Base-by-base conservation (phyloP, 2,888 invertebrate species). In the Lissonota sp. region DNA sequence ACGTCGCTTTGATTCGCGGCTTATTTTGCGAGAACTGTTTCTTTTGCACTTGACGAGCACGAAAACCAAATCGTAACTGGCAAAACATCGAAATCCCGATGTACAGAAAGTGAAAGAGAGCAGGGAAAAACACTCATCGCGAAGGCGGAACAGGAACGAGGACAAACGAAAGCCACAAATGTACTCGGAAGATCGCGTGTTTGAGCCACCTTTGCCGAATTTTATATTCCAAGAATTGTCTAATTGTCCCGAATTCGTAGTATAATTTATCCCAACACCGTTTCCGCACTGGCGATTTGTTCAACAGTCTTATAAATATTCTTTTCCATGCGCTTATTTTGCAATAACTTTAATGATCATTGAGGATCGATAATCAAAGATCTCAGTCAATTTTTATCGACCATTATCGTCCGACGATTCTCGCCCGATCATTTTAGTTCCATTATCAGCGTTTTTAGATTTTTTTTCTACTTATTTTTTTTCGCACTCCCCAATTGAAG, bases 201-300 rank as follows among this genome's bases (percentile, higher is more conserved):
- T 40, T 69, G 79, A 42, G 82, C 86, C 83, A 89, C 40, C 26
- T 26, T 26, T 14, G 12, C 12, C 51, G 60, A 16, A 49, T 42
- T 8, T 12, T 44, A 66, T 73, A 87, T 90, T 89, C 89, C 84
- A 70, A 83, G 88, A 90, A 90, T 89, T 89, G 88, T 87, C 85
- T 89, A 88, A 90, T 90, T 87, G 86, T 86, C 83, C 84, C 42
- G 26, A 49, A 57, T 75, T 42, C 73, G 77, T 49, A 46, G 53
- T 70, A 64, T n/a, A 49, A 44, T 16, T 76, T 64, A 44, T 58
- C 46, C 6, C 12, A 16, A 26, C 46, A 12, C 6, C 58, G 26
- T 26, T 26, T 26, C 26, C 26, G 26, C 26, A 26, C 26, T 26
- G 26, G 26, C 26, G 26, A 26, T 5, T n/a, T 6, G 1, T 10